Evolutionary conservation across 1,140 invertebrate genomes (phyloP), one percentile per base, ranked within the genome.

Genomic region (Drosophila leontia): DNA sequence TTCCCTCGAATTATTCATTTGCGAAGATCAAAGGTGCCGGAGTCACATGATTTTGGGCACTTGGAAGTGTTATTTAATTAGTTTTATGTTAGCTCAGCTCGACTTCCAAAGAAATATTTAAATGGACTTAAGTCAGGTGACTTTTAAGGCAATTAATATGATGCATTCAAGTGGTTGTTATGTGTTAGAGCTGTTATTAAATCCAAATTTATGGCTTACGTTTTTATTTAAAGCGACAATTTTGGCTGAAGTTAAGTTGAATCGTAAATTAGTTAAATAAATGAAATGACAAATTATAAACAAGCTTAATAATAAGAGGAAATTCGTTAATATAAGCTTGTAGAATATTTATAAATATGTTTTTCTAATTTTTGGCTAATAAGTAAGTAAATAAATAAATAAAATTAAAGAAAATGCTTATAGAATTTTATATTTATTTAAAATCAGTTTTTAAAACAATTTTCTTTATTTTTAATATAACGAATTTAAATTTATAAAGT

Each of bases 131-230:
- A 62, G 63, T 45, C 67, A 68, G 29, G 67, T 47, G 48, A 45
- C 62, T 70, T 70, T 35, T n/a, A 7, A 35, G 62, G n/a, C 34
- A 53, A 68, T 68, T 68, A 70, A 68, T 67, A 19, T 53, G 53
- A 34, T 68, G 64, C 67, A 41, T 39, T 45, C 51, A 51, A 67
- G 47, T n/a, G 62, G 63, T 47, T n/a, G 62, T 69, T 67, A 29
- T 44, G 23, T 35, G 37, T 35, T 29, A 9, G 60, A 68, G 29
- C 37, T 47, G 45, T 64, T 50, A 50, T 67, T 34, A 35, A 17
- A 3, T 12, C 4, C 7, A 15, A 29, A 67, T 53, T 69, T 53
- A 69, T 67, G 23, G 32, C 26, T 67, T 53, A 19, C 19, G 53
- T 55, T 55, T 55, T 53, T 53, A 67, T 13, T 15, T 42, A 3